A percentile compares a stretch with the other conserved stretches of the same genome.
Evolutionary conservation across 2,888 invertebrate genomes (phyloP).

Genomic region (Ectemnius continuus): DNA sequence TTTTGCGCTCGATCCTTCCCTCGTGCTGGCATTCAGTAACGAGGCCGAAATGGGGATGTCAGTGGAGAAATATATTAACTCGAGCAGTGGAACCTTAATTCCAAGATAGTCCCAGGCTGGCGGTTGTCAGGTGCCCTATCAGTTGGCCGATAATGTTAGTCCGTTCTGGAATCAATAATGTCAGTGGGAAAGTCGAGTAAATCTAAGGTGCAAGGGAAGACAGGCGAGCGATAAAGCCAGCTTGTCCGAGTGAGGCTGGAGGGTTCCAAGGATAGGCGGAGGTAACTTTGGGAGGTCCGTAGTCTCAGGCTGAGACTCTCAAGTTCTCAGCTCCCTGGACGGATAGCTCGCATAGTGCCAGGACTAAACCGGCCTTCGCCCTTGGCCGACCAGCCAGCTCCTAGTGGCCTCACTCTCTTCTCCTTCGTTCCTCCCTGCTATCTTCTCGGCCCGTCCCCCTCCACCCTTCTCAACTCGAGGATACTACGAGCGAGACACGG

Average conservation of each 20-base stretch:
- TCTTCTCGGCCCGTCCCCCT: neutral
- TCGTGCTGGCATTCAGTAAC: no score
- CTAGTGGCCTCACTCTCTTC: slow-evolving; percentile 8
- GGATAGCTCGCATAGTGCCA: slow-evolving; percentile 8
- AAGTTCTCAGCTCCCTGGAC: slow-evolving; percentile 3
- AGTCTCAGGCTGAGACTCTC: neutral
- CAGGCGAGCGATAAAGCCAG: neutral
- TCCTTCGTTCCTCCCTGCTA: slow-evolving; percentile 5
- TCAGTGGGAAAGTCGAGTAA: neutral
- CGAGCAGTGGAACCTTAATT: neutral
- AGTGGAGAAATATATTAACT: neutral
- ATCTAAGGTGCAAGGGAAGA: slow-evolving; percentile 7
- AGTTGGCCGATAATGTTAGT: neutral
- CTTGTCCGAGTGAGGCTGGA: slow-evolving; percentile 44
- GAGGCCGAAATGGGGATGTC: no score
- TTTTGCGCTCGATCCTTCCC: no score
- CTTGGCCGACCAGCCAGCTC: slow-evolving; percentile 38
- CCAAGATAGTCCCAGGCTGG: neutral
- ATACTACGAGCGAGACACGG: slow-evolving; percentile 41
- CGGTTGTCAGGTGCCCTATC: neutral
- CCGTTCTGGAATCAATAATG: neutral
- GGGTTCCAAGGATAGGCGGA: slow-evolving; percentile 10
- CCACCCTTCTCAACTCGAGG: slow-evolving; percentile 2
- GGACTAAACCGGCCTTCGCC: slow-evolving; percentile 51
- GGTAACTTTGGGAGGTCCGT: slow-evolving; percentile 49